Base-by-base conservation (phyloP, 2,888 invertebrate species). In the Rhamphomyia laevipes region DNA sequence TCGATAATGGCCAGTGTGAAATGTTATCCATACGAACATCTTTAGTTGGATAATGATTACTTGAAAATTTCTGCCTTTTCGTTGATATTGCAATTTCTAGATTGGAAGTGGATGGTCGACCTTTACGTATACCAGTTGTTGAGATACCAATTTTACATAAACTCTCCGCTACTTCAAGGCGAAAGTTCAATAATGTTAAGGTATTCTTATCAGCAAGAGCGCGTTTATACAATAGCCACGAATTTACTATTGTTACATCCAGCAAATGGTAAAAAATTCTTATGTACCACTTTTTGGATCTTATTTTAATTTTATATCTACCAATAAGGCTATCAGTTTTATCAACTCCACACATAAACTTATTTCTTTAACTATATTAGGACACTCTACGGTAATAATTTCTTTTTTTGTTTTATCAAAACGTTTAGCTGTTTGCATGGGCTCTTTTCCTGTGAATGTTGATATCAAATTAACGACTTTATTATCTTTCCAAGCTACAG, bases 251-350 rank as follows among this genome's bases (percentile, higher is more conserved):
- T 2, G 47, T 46, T 13, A 49, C 45, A 38, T 55, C 49, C 13
- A 51, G 44, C 43, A 46, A 51, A 40, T 46, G 49, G 23, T 49
- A 50, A 45, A 55, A 50, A 27, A 48, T 12, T 6, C 49, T 37
- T 30, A 51, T 46, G 16, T 42, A 49, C 50, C 43, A 52, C 13
- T 49, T 48, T 47, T 51, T 50, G 35, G 53, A 52, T 23, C 45
- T 41, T 46, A 53, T 15, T 31, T 40, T 37, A 47, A 52, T 52
- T 45, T 51, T 50, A 21, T 50, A 50, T 16, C 45, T 37, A 18
- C 48, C 53, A 46, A 54, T 54, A 11, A 53, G 46, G 27, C 49
- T 50, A 40, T 54, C 53, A 35, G 53, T 30, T n/a, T 53, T 43
- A 23, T 48, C 53, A 21, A 49, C 51, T 17, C 51, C 51, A 16